These are phyloP conservation scores for Apostichopus japonicus DNA, from an alignment of 35 echinoderm and acorn worm species.

Conservation along the genomic window DNA sequence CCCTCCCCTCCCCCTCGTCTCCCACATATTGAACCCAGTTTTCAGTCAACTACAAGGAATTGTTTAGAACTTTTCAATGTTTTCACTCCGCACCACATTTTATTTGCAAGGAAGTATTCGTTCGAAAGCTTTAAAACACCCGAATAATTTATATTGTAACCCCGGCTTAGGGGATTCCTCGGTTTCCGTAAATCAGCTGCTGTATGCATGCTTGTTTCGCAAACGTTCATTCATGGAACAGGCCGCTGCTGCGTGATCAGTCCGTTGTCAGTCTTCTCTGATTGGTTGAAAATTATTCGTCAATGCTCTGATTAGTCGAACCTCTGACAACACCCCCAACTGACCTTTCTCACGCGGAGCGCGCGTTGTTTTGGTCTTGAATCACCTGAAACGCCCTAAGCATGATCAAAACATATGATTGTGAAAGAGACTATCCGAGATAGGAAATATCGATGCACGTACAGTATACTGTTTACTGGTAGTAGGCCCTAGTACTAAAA, in stretches of 20 bases:
- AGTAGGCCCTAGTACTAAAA: background rate
- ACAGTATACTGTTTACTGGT: background rate
- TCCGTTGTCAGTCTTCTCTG: conserved; percentile 56
- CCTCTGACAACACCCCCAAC: conserved; percentile 74
- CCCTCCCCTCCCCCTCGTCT: no score
- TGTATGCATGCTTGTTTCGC: conserved; percentile 25
- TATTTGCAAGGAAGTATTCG: no score
- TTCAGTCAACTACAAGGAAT: no score
- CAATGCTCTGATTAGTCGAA: conserved; percentile 80
- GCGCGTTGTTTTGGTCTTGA: conserved; percentile 67
- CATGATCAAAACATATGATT: conserved; percentile 60
- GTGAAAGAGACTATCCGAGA: conserved; percentile 5
- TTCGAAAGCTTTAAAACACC: no score
- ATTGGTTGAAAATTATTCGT: conserved; percentile 76
- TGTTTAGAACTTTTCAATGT: no score
- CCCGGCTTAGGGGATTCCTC: conserved; percentile 55
- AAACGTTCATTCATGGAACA: conserved; percentile 64
- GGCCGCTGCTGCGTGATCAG: conserved; percentile 72
- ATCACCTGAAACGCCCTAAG: conserved; percentile 52
- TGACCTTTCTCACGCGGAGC: conserved; percentile 62
- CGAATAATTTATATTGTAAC: background rate
- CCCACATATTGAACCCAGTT: no score
- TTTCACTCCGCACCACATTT: no score
- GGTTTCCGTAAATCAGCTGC: conserved; percentile 28
- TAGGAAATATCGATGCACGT: conserved; percentile 23